Base-by-base conservation (phyloP, 2,797 vertebrate genomes). In the Artibeus lituratus region DNA sequence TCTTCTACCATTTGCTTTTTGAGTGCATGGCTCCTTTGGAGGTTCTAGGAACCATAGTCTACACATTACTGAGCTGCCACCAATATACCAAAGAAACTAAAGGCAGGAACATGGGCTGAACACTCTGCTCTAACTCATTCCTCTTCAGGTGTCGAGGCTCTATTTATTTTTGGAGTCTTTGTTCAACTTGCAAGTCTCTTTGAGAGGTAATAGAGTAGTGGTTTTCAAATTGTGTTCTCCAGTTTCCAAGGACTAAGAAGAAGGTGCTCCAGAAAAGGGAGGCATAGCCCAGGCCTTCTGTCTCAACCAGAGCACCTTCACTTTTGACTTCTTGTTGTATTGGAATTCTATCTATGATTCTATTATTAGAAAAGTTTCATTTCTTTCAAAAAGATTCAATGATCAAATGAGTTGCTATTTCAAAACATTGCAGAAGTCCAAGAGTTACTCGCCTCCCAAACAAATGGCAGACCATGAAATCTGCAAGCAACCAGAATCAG, bases 321-420 rank as follows among this genome's bases (percentile, higher is more conserved):
- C 78, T 90, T 81, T 77, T 21, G 49, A 32, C 37, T 57, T 1
- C 51, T 72, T 57, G 29, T 24, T 44, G 44, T 51, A 62, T 47
- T 77, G 9, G 39, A 91, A 94, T 82, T 81, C 5, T 57, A 7
- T 15, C 21, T 39, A 42, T 47, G 59, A 80, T 67, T 85, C 32
- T 95, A 32, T 90, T 69, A 87, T 73, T 94, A 77, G n/a, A 74
- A 90, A 49, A 5, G 11, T 32, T 92, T 85, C 3, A 73, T 55
- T 94, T 83, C n/a, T 35, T 62, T 62, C 29, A 14, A 67, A 91
- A 93, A 90, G 57, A 92, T 81, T 49, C 49, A 42, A 51, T 55
- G 14, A 90, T 87, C 65, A 85, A 81, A 92, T 70, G 69, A 82
- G 39, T 44, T 90, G 5, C 22, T 90, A 57, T 85, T 91, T 85